Conservation (phyloP, 2,113 vertebrate genomes). For the Campylorhamphus procurvoides region DNA sequence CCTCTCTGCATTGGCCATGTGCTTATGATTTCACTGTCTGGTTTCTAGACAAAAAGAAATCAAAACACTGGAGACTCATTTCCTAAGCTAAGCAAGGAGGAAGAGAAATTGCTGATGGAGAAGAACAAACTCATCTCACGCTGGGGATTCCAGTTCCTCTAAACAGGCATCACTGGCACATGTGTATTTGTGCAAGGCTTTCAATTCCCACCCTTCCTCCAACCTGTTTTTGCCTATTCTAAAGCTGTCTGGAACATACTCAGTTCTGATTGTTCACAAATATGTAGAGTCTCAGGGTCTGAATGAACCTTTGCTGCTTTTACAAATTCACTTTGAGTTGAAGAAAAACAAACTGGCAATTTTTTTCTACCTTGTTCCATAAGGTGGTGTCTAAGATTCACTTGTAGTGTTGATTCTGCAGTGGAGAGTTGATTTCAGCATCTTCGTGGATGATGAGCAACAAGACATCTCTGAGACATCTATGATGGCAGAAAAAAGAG, state of each 20-base stretch:
- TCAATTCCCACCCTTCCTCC: neutral
- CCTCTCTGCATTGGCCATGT: neutral
- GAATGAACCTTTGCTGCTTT: neutral
- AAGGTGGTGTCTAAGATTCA: neutral
- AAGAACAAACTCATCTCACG: neutral
- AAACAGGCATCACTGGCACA: neutral
- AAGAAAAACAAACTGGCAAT: neutral
- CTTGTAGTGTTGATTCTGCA: neutral
- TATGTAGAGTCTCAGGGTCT: neutral
- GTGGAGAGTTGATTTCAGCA: neutral
- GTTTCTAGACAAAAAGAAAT: neutral
- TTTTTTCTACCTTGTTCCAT: neutral
- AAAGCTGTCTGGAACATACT: neutral
- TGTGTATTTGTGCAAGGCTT: neutral
- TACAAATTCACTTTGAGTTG: neutral
- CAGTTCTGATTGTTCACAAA: neutral
- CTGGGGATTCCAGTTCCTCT: neutral
- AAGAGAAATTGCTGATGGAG: slow-evolving; percentile 24
- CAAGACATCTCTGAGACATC: neutral
- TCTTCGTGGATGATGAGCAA: neutral
- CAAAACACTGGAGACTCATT: neutral
- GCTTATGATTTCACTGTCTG: neutral
- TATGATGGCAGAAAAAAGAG: neutral
- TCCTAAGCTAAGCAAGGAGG: neutral
- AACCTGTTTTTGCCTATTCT: neutral